Evolutionary conservation across 2,113 vertebrate genomes (phyloP).

Genomic region (Crotalus viridis): DNA sequence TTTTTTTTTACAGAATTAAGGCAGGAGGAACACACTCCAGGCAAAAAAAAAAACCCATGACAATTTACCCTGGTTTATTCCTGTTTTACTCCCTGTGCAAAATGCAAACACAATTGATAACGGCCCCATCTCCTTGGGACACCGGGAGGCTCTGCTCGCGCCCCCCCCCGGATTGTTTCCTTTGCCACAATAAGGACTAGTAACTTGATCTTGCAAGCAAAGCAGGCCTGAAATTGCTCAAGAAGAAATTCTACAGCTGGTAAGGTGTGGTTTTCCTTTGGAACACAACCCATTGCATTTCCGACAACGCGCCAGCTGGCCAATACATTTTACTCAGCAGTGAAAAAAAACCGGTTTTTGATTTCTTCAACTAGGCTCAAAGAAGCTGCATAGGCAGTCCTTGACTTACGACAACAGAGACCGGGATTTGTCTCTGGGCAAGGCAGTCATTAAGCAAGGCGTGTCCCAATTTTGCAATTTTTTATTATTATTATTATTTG

Average conservation of each 20-base stretch:
- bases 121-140: accelerated
- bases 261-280: too few species aligned
- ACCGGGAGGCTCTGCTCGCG: background rate
- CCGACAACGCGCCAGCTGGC: background rate
- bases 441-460: background rate
- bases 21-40: background rate
- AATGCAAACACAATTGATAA: background rate
- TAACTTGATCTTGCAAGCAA: background rate
- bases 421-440: background rate
- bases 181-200: background rate
- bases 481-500: too few species aligned
- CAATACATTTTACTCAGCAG: background rate
- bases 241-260: background rate
- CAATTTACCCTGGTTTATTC: background rate
- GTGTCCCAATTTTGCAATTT: background rate
- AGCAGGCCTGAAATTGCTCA: background rate
- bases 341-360: background rate
- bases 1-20: background rate
- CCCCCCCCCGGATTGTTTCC: background rate
- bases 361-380: background rate
- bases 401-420: accelerated
- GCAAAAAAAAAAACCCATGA: too few species aligned
- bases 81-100: too few species aligned
- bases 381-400: background rate
- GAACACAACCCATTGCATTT: background rate